Conservation (phyloP, 2,888 invertebrate species). For the Periphyllus acericola region DNA sequence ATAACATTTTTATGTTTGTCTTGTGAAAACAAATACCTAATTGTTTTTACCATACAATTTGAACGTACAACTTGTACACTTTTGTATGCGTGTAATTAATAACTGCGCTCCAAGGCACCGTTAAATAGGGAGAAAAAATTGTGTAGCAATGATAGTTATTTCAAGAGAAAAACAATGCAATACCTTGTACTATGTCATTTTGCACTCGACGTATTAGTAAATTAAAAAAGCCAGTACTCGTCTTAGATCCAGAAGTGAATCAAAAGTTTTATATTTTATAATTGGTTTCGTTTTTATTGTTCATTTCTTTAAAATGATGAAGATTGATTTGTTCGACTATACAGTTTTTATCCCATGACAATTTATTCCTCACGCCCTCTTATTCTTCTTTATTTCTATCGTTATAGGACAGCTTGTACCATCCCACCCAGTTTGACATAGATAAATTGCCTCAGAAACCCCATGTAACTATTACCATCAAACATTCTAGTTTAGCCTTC, state of each 20-base stretch:
- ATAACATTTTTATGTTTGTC: background rate
- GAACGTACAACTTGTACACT: too few species aligned
- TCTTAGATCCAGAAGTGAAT: background rate
- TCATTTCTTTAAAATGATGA: slow-evolving; percentile 30
- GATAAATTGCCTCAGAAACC: slow-evolving; percentile 7
- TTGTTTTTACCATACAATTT: background rate
- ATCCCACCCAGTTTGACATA: slow-evolving; percentile 24
- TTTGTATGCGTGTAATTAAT: too few species aligned
- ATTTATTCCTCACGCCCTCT: slow-evolving; percentile 44
- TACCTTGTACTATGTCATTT: background rate
- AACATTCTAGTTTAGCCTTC: background rate
- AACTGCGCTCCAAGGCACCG: too few species aligned
- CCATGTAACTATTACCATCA: background rate
- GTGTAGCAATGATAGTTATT: too few species aligned
- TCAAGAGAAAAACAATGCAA: too few species aligned
- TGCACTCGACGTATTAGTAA: background rate
- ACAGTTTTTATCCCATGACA: slow-evolving; percentile 16
- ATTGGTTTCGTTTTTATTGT: background rate
- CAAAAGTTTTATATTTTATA: background rate
- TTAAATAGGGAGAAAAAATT: too few species aligned
- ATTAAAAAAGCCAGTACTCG: background rate
- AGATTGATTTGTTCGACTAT: slow-evolving; percentile 41
- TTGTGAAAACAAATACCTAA: background rate
- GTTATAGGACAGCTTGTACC: slow-evolving; percentile 32
- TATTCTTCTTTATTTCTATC: slow-evolving; percentile 21